Conservation (phyloP, 2,797 vertebrate species). For the Jordanella pulchra region DNA sequence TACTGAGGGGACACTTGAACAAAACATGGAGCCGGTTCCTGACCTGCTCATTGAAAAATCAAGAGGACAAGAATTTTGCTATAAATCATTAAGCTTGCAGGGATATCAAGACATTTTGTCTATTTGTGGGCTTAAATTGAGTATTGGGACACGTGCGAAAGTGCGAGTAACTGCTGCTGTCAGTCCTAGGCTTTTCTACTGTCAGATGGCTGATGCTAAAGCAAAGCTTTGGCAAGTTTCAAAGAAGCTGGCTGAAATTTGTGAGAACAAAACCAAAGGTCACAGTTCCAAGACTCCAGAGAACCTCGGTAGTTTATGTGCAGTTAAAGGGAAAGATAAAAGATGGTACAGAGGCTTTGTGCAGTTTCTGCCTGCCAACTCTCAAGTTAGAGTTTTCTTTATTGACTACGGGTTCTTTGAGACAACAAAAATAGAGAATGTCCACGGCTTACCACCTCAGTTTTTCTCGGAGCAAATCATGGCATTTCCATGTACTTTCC, state of each 20-base stretch:
- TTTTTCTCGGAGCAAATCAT: constrained; percentile 82
- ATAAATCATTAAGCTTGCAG: constrained; percentile 60
- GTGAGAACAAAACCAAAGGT: constrained; percentile 67
- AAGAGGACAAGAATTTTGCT: constrained; percentile 60
- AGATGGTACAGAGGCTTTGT: constrained; percentile 90
- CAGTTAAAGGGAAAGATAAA: constrained; percentile 85
- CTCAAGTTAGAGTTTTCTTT: constrained; percentile 84
- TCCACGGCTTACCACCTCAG: constrained; percentile 82
- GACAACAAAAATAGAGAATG: constrained; percentile 75
- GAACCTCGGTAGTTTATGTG: constrained; percentile 87
- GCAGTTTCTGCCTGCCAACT: constrained; percentile 81
- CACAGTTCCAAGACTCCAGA: constrained; percentile 58
- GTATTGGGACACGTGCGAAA: constrained; percentile 75
- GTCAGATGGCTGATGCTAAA: constrained; percentile 80
- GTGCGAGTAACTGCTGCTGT: constrained; percentile 84
- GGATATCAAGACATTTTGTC: constrained; percentile 77
- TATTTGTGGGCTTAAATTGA: constrained; percentile 75
- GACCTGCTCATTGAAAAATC: constrained; percentile 79
- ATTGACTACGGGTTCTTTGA: constrained; percentile 90
- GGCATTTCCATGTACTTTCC: constrained; percentile 86
- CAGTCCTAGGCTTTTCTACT: constrained; percentile 85
- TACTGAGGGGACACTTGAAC: constrained; percentile 74
- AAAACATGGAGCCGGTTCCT: constrained; percentile 72
- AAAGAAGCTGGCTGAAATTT: constrained; percentile 74
- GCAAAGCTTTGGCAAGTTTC: constrained; percentile 83